Base-by-base conservation (phyloP, 2,113 vertebrate species). In the Entelurus aequoreus region DNA sequence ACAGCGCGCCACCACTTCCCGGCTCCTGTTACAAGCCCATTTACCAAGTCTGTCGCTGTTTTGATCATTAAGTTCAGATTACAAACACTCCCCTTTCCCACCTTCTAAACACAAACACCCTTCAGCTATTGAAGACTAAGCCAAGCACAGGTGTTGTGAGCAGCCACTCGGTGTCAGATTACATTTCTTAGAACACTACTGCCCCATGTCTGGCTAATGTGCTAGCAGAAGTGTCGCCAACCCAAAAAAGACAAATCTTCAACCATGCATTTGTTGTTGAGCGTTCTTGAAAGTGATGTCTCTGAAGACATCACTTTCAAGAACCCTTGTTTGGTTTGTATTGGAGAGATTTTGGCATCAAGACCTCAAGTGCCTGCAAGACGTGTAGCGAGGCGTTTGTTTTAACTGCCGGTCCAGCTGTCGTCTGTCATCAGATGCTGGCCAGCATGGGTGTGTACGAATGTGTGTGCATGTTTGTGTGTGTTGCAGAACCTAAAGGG, bases 21-120 rank as follows among this genome's bases (percentile, higher is more conserved):
- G 65, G 83, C 75, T 92, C 88, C 56, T 48, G 35, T 92, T 91
- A 88, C 89, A 84, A 68, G 66, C 65, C 79, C 78, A 73, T 77
- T 79, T 7, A 84, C 68, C 60, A 28, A 79, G 66, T 72, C 63
- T 75, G 54, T 75, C 36, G 60, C 70, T 71, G 83, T 80, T 83
- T 84, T 86, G 82, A 83, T 84, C 78, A 56, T 84, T 63, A 77
- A 79, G 77, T 83, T 87, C 79, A 83, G 51, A 84, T 89, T 87
- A 85, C 88, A 80, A 49, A 63, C 77, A 68, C 67, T 51, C 35
- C 13, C 52, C 72, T 58, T 66, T 48, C 76, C 63, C 68, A 61
- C 61, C 66, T 72, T 73, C 72, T 61, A 15, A 37, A 16, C 36
- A 42, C 42, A 46, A 46, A 49, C 14, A 66, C 58, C 74, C 75